These are phyloP conservation scores for Omphaloscelis lunosa DNA, from an alignment of 2,888 invertebrate genomes.

Conservation along the genomic window DNA sequence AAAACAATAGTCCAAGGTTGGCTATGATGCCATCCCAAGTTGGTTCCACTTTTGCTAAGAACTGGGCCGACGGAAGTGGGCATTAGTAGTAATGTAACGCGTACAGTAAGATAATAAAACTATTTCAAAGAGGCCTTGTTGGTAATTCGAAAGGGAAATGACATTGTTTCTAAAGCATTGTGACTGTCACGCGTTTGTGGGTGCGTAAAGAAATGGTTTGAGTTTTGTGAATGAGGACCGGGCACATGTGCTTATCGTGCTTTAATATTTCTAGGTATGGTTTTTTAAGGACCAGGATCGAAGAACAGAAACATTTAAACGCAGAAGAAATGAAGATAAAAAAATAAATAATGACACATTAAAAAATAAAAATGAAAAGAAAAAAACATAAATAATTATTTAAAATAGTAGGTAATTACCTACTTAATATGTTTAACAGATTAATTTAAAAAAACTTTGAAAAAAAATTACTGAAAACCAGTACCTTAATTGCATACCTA, in stretches of 20 bases:
- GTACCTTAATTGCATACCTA: too few species aligned
- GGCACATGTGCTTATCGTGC: not conserved
- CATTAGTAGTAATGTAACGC: constrained; percentile 68
- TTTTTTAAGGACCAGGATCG: not conserved
- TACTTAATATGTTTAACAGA: too few species aligned
- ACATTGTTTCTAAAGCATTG: constrained; percentile 56
- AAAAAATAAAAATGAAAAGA: too few species aligned
- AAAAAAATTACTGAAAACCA: too few species aligned
- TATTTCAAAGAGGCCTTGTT: constrained; percentile 57
- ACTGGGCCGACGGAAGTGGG: constrained; percentile 79
- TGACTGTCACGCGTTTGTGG: constrained; percentile 41
- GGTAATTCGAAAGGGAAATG: constrained; percentile 61
- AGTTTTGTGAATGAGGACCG: not conserved
- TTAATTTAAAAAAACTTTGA: too few species aligned
- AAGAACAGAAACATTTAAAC: too few species aligned
- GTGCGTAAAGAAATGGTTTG: not conserved
- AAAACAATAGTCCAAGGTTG: constrained; percentile 65
- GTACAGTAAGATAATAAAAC: constrained; percentile 66
- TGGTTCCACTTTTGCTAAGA: constrained; percentile 82
- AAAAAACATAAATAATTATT: too few species aligned
- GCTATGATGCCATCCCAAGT: constrained; percentile 69
- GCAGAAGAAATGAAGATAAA: too few species aligned
- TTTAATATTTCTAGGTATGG: not conserved
- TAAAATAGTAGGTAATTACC: too few species aligned
- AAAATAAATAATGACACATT: too few species aligned